Percentiles rank a stretch among this genome's conserved stretches.
These are phyloP conservation scores for Limnephilus lunatus DNA, from an alignment of 2,888 invertebrate genomes.

Conservation along the genomic window DNA sequence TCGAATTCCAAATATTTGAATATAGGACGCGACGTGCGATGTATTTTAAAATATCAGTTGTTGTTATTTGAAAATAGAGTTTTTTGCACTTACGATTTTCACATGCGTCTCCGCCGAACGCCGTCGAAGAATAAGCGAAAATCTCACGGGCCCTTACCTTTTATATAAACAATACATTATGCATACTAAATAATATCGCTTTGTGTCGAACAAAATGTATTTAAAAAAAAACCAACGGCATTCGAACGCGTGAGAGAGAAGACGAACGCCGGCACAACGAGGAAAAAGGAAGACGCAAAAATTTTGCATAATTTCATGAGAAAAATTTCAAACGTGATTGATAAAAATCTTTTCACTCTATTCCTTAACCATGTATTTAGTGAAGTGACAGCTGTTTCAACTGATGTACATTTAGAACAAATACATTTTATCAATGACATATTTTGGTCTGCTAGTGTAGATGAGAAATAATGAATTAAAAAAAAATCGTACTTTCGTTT, in stretches of 20 bases:
- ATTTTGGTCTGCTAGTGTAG: background rate
- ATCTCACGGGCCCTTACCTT: slow-evolving; percentile 41
- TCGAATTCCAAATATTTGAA: slow-evolving; percentile 31
- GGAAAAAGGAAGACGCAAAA: background rate
- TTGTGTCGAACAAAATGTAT: slow-evolving; percentile 36
- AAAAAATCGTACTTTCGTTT: background rate
- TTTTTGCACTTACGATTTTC: slow-evolving; percentile 30
- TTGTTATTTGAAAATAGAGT: background rate
- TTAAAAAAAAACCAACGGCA: slow-evolving; percentile 10
- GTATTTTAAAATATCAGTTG: background rate
- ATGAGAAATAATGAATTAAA: background rate
- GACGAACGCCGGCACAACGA: slow-evolving; percentile 4
- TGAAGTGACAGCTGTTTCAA: background rate
- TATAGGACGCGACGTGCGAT: slow-evolving; percentile 31
- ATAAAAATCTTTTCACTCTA: background rate
- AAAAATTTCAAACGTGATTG: background rate
- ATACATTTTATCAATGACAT: background rate
- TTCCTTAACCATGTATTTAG: background rate
- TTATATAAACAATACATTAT: slow-evolving; percentile 46
- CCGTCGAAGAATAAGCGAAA: slow-evolving; percentile 29
- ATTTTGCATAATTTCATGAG: background rate
- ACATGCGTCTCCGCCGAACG: slow-evolving; percentile 26
- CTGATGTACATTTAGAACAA: background rate
- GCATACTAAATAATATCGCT: slow-evolving; percentile 27
- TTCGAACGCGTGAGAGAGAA: slow-evolving; percentile 48